phyloP scores from a whole-genome alignment of 2,797 vertebrate species.

The Rhinoraja longicauda region DNA sequence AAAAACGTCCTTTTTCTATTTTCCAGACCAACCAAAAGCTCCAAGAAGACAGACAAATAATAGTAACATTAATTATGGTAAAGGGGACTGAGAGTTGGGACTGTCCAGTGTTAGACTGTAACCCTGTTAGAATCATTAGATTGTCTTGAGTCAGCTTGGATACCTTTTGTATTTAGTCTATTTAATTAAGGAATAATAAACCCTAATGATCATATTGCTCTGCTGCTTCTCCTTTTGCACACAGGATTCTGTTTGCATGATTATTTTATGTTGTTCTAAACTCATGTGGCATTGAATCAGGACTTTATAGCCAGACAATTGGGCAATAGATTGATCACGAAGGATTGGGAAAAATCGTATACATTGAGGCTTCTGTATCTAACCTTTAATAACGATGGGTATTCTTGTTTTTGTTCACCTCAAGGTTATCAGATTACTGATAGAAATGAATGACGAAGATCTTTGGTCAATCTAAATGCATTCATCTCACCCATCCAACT shows the following conservation, averaged over 20 bases:
- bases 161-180: constrained; percentile 34
- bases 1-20: constrained; percentile 38
- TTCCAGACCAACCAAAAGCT: constrained; percentile 39
- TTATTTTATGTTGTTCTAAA: neutral
- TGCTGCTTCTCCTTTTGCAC: neutral
- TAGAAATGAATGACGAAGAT: neutral
- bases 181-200: constrained; percentile 36
- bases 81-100: neutral
- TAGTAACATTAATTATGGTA: constrained; percentile 32
- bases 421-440: too few species aligned
- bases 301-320: neutral
- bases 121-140: constrained; percentile 30
- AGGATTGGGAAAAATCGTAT: neutral
- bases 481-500: neutral
- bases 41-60: constrained; percentile 39
- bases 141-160: constrained; percentile 28
- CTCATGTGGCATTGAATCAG: neutral
- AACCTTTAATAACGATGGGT: neutral
- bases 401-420: neutral
- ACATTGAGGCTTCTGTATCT: too few species aligned
- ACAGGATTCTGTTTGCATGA: neutral
- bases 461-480: neutral
- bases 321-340: neutral
- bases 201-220: constrained; percentile 5
- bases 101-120: constrained; percentile 11